Conservation (phyloP, 2,888 invertebrate species). For the Tinea trinotella region DNA sequence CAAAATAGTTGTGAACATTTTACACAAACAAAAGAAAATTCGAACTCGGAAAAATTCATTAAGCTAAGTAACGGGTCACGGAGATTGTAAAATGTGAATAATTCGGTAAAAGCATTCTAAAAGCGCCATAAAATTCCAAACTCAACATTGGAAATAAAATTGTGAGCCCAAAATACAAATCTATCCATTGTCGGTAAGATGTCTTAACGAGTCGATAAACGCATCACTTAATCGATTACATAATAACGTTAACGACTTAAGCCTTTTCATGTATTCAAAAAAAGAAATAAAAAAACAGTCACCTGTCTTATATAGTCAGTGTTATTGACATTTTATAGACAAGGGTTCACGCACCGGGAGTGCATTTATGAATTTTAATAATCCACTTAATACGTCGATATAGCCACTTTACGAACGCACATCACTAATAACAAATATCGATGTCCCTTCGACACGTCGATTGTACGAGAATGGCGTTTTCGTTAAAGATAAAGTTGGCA, state of each 20-base stretch:
- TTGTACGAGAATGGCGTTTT: neutral
- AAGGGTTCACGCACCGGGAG: slow-evolving; percentile 17
- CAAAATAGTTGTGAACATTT: too few relatives aligned
- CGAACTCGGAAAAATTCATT: too few relatives aligned
- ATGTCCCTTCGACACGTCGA: neutral
- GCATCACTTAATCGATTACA: neutral
- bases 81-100: too few relatives aligned
- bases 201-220: neutral
- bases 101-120: too few relatives aligned
- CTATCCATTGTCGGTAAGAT: neutral
- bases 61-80: too few relatives aligned
- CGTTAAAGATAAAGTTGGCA: neutral
- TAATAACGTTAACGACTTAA: slow-evolving; percentile 7
- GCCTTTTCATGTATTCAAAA: neutral
- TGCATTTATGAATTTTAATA: slow-evolving; percentile 20
- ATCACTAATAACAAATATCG: neutral
- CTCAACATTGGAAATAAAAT: neutral
- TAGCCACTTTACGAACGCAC: neutral
- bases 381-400: slow-evolving; percentile 16
- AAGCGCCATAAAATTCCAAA: too few relatives aligned
- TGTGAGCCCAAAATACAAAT: neutral
- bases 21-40: too few relatives aligned
- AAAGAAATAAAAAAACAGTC: slow-evolving; percentile 9
- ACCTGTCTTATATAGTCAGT: slow-evolving; percentile 17
- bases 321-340: slow-evolving; percentile 22